Conservation (phyloP, 2,888 invertebrate species). For the Polydrusus cervinus region DNA sequence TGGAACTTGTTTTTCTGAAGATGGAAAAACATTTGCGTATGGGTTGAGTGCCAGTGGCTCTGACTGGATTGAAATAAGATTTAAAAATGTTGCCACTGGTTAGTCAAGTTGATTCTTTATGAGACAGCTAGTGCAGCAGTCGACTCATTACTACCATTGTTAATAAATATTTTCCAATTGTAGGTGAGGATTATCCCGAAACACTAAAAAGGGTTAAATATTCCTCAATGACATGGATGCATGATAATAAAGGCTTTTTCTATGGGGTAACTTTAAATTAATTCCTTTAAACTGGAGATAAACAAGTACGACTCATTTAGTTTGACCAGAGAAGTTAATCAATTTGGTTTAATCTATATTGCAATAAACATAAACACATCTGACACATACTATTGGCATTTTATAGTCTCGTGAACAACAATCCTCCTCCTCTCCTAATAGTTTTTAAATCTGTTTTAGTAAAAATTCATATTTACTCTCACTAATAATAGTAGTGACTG, state of each 20-base stretch:
- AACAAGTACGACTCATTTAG: too few species aligned
- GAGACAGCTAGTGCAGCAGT: too few species aligned
- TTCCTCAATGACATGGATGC: slow-evolving; percentile 93
- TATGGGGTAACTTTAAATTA: slow-evolving; percentile 81
- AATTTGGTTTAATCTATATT: too few species aligned
- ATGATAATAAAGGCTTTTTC: slow-evolving; percentile 95
- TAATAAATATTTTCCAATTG: slow-evolving; percentile 18
- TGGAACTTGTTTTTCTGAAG: slow-evolving; percentile 87
- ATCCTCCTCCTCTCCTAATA: too few species aligned
- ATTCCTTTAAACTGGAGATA: not conserved
- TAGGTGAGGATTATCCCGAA: slow-evolving; percentile 86
- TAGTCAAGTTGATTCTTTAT: slow-evolving; percentile 19
- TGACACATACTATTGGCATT: too few species aligned
- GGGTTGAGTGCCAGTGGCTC: slow-evolving; percentile 94
- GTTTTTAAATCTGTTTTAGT: too few species aligned
- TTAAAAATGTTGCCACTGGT: slow-evolving; percentile 84
- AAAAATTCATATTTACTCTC: too few species aligned
- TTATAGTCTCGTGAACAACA: too few species aligned
- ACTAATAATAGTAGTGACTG: too few species aligned
- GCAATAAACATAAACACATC: too few species aligned
- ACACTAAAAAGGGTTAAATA: slow-evolving; percentile 94
- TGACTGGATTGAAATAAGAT: slow-evolving; percentile 95
- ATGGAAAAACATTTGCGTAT: slow-evolving; percentile 93
- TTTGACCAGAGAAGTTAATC: too few species aligned
- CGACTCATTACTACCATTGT: slow-evolving; percentile 1